Evolutionary conservation across 2,113 vertebrate genomes (phyloP), one percentile per base, ranked within the genome.

Genomic region (Manacus vitellinus): DNA sequence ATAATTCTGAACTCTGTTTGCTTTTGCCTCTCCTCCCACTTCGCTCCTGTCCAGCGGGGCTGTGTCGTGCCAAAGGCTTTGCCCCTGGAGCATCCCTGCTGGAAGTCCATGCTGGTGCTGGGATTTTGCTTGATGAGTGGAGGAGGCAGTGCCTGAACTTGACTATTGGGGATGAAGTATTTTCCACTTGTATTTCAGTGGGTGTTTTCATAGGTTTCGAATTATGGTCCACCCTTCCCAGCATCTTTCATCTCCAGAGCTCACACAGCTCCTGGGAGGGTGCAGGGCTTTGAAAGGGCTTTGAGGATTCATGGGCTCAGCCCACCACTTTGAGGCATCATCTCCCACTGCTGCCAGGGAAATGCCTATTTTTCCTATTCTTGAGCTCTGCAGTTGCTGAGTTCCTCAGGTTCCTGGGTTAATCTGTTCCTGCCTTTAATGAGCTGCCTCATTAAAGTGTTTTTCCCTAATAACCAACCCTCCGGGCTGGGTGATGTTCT

Each of bases 401-500:
- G 88, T 88, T 94, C 72, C 63, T 92, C 12, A 2, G 62, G 77
- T 94, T 93, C 73, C 81, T 47, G 71, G 70, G 81, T 92, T 97
- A 95, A 96, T 93, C 89, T 41, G 85, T 94, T 96, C 89, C 49
- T 95, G 78, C 62, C 74, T 94, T 96, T 97, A 97, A 96, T 14
- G 8, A 95, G 93, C 86, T 91, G 80, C 80, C 93, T 96, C 77
- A 85, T 97, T 97, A 85, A 85, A 79, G 89, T 79, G 74, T 61
- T 94, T 95, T 96, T 96, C 74, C 89, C 66, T 95, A 95, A 95
- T 88, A 94, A 94, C 54, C 74, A 89, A 1, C 68, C 68, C 88
- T 96, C 37, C 0, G 0, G 94, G 92, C 76, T 87, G 85, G 79
- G 66, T n/a, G 66, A 75, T 94, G 52, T 71, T 94, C 8, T 17